Base-by-base conservation (phyloP, 2,888 invertebrate species). In the Lasioglossum calceatum region DNA sequence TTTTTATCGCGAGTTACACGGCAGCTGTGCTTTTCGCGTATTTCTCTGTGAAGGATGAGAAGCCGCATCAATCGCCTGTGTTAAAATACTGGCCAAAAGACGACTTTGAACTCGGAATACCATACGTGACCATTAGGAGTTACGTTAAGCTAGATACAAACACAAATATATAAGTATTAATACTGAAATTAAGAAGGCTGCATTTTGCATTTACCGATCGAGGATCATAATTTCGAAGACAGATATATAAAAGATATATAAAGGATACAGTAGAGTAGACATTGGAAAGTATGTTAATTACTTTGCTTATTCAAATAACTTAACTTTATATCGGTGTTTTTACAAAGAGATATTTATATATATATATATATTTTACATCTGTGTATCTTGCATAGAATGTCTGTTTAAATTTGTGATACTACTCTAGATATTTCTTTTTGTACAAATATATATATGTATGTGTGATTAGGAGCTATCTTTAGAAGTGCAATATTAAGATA, bases 21-120 rank as follows among this genome's bases (percentile, higher is more conserved):
- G 97, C 97, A 23, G 96, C 97, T 32, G 98, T 98, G 10, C 96
- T 98, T 0, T 97, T 97, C 93, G 98, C 98, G 0, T 98, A 98
- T 94, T 97, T 98, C 94, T 97, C 97, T 91, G 98, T 97, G 0
- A 96, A 96, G 79, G 97, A 97, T 76, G 97, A 98, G 92, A 96
- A 96, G 85, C 98, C 98, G 1, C 97, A 97, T 79, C 96, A 97
- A 89, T 96, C 96, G 79, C 97, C 98, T 0, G 95, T 97, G 81
- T 95, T 98, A 36, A 96, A 96, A 91, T 98, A 97, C 95, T 98
- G 98, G 98, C 98, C 98, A 0, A 96, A 96, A 88, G 97, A 98
- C 93, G 96, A 97, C 90, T 98, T 97, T 93, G 98, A 98, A 95
- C 96, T 97, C 54, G 98, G 98, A 47, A 96, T 98, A 91, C 98